Conservation (phyloP, 2,113 vertebrate species). For the Rhodinocichla rosea region DNA sequence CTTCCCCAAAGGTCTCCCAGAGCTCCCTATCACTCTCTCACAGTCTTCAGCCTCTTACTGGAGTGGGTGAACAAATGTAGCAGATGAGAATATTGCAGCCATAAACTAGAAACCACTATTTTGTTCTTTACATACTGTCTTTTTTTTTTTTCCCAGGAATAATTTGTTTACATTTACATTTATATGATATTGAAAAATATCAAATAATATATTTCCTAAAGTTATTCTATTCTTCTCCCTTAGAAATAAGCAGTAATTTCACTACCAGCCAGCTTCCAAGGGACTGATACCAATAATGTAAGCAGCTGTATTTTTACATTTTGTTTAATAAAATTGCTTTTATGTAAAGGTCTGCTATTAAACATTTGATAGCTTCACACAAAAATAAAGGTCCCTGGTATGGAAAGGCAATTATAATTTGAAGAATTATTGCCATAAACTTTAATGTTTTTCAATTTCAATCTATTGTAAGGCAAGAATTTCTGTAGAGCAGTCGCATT, state of each 20-base stretch:
- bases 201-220: not conserved
- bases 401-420: slow-evolving; percentile 58
- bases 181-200: slow-evolving; percentile 29
- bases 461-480: slow-evolving; percentile 34
- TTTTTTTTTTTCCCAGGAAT: not conserved
- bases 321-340: slow-evolving; percentile 56
- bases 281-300: not conserved
- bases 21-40: not conserved
- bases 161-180: slow-evolving; percentile 45
- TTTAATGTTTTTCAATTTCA: slow-evolving; percentile 60
- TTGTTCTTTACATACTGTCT: not conserved
- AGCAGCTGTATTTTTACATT: slow-evolving; percentile 37
- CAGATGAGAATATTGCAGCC: not conserved
- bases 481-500: not conserved
- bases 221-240: not conserved
- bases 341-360: slow-evolving; percentile 53
- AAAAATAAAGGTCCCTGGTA: not conserved
- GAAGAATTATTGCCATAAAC: slow-evolving; percentile 60
- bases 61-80: not conserved
- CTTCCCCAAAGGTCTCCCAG: not conserved
- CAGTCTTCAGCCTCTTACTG: not conserved
- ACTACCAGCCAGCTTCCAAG: not conserved
- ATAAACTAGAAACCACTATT: not conserved
- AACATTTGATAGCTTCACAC: slow-evolving; percentile 41
- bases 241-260: slow-evolving; percentile 15